Conservation (phyloP, 2,888 invertebrate species). For the Glyphotaelius pellucidus region DNA sequence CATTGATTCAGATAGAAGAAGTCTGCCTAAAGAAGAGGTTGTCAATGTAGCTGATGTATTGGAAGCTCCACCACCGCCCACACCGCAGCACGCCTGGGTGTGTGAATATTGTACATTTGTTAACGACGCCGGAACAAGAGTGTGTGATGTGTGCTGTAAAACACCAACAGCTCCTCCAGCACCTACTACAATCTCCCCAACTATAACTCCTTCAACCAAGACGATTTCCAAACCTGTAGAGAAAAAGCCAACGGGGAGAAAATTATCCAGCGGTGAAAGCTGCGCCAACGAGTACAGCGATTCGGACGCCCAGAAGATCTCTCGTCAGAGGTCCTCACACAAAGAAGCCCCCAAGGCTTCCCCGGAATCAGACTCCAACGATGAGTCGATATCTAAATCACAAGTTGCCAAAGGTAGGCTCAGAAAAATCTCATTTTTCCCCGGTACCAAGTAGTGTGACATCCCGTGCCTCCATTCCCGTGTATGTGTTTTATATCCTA, state of each 20-base stretch:
- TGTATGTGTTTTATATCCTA: conserved; percentile 49
- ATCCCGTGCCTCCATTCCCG: conserved; percentile 53
- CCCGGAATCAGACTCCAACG: conserved; percentile 66
- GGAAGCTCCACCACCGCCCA: conserved; percentile 75
- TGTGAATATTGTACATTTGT: conserved; percentile 95
- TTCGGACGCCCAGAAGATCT: conserved; percentile 68
- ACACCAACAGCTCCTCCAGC: conserved; percentile 79
- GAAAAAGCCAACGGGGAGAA: conserved; percentile 52
- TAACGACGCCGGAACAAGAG: conserved; percentile 86
- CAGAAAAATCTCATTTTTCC: conserved; percentile 86
- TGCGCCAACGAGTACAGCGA: conserved; percentile 72
- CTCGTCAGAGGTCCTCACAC: conserved; percentile 66
- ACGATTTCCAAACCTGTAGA: conserved; percentile 54
- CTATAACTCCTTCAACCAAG: conserved; percentile 8
- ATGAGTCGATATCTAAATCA: conserved; percentile 64
- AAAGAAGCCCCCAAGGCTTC: conserved; percentile 67
- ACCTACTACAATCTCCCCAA: conserved; percentile 65
- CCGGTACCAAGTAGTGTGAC: conserved; percentile 78
- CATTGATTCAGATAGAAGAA: conserved; percentile 65
- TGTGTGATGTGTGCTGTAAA: conserved; percentile 92
- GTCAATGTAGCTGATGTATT: conserved; percentile 68
- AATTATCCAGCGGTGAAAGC: conserved; percentile 65
- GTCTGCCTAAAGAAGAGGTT: conserved; percentile 65
- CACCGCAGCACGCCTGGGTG: conserved; percentile 84
- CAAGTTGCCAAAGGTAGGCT: conserved; percentile 79